Evolutionary conservation across 2,888 invertebrate genomes (phyloP).

Genomic region (Orchesella flavescens): DNA sequence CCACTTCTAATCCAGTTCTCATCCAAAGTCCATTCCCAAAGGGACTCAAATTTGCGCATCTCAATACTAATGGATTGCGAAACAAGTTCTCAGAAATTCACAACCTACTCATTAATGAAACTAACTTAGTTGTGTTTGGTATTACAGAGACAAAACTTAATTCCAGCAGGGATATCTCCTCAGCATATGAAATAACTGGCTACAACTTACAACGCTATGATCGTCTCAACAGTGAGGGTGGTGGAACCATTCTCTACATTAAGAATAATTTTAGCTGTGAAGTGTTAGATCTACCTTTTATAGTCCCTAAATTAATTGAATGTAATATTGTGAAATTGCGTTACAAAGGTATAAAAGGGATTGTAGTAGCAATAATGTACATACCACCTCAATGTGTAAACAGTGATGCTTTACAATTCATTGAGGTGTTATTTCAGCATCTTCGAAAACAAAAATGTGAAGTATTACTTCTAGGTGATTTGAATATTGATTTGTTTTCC

Average conservation of each 20-base stretch:
- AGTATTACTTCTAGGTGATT: conserved; percentile 26
- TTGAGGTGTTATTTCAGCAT: neutral
- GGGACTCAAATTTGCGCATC: conserved; percentile 23
- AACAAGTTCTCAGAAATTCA: conserved; percentile 7
- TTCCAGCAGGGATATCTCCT: neutral
- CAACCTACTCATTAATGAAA: neutral
- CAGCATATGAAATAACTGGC: conserved; percentile 6
- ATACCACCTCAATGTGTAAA: conserved; percentile 28
- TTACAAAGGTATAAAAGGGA: neutral
- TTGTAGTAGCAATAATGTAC: neutral
- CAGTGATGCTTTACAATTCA: conserved; percentile 5
- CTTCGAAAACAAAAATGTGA: neutral
- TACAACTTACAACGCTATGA: conserved; percentile 20
- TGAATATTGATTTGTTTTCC: conserved; percentile 7
- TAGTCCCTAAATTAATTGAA: conserved; percentile 18
- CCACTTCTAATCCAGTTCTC: neutral
- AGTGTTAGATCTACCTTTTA: neutral
- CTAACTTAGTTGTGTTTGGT: conserved; percentile 10
- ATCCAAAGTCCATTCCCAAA: neutral
- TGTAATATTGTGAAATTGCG: conserved; percentile 3
- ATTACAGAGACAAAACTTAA: conserved; percentile 34
- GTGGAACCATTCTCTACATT: conserved; percentile 33
- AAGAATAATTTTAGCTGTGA: neutral
- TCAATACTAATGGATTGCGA: conserved; percentile 32
- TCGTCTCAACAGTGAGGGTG: conserved; percentile 26